Base-by-base conservation (phyloP, 2,797 vertebrate species). In the Gallirallus australis region DNA sequence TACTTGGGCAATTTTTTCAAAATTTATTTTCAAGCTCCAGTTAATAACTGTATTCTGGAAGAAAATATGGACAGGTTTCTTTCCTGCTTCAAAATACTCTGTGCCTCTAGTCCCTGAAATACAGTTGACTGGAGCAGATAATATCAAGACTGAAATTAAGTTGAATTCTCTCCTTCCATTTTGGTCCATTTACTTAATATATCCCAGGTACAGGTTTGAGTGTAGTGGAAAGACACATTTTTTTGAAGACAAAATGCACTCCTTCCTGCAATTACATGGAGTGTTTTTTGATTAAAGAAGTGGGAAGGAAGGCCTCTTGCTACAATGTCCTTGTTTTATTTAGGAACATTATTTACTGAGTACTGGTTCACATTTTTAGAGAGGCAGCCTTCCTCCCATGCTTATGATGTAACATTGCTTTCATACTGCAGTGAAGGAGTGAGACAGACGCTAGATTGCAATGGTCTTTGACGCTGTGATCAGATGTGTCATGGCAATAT, bases 181-280 rank as follows among this genome's bases (percentile, higher is more conserved):
- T 90, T 54, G 9, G 19, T 71, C 65, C 30, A 50, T 82, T 80
- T 79, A 30, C n/a, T 89, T 79, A 82, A 31, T 63, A 75, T 23
- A 59, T 28, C 31, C 27, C 21, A 50, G 42, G 19, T 83, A 64
- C 1, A 1, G 12, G 4, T 47, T 48, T 86, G 47, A 82, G 19
- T 56, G 19, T 68, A 69, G 65, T 19, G 71, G 40, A 81, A 75
- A 69, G 18, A 81, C 15, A 19, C 3, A 8, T 18, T 60, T 83
- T 84, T 84, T 78, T 77, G 3, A 91, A 82, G 31, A 59, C 25
- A 93, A 73, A 60, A 88, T n/a, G 9, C 23, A 63, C 33, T 73
- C 30, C 18, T 83, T 92, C 47, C 48, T 81, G 40, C 21, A 78
- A 31, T 65, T 81, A 50, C 27, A 23, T 70, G 16, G 45, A 82